Conservation (phyloP, 2,113 vertebrate genomes). For the Phocoena phocoena region DNA sequence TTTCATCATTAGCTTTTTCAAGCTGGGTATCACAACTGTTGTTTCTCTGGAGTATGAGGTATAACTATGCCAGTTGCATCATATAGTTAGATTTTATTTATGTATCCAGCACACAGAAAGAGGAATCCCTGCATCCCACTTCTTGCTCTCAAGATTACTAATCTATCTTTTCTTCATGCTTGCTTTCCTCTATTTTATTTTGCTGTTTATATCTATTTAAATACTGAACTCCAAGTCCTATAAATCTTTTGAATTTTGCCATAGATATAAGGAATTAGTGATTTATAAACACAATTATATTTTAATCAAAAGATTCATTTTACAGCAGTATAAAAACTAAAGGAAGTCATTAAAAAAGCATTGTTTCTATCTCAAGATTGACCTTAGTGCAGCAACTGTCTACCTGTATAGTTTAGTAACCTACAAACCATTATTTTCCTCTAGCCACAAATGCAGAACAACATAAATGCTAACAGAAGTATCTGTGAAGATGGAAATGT, state of each 20-base stretch:
- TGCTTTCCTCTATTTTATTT: neutral
- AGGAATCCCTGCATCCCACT: neutral
- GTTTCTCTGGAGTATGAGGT: neutral
- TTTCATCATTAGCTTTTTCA: neutral
- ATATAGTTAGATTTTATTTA: neutral
- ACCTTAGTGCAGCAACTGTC: neutral
- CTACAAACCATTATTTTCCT: neutral
- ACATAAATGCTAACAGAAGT: neutral
- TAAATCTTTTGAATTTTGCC: neutral
- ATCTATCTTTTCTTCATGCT: neutral
- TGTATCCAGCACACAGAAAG: neutral
- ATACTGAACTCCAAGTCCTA: neutral
- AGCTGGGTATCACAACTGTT: neutral
- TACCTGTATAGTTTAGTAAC: neutral
- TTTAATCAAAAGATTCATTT: constrained; percentile 29
- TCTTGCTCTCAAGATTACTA: constrained; percentile 2
- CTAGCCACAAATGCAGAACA: neutral
- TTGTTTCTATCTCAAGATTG: neutral
- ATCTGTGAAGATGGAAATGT: neutral
- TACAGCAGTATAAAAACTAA: neutral
- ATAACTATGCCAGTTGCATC: neutral
- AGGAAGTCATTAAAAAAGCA: neutral
- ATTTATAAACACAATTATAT: neutral
- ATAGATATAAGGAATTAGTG: neutral
- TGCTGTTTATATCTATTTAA: neutral